A percentile compares a stretch with the other conserved stretches of the same genome.
Conservation (phyloP, 2,888 invertebrate genomes). For the Micropterix aruncella region DNA sequence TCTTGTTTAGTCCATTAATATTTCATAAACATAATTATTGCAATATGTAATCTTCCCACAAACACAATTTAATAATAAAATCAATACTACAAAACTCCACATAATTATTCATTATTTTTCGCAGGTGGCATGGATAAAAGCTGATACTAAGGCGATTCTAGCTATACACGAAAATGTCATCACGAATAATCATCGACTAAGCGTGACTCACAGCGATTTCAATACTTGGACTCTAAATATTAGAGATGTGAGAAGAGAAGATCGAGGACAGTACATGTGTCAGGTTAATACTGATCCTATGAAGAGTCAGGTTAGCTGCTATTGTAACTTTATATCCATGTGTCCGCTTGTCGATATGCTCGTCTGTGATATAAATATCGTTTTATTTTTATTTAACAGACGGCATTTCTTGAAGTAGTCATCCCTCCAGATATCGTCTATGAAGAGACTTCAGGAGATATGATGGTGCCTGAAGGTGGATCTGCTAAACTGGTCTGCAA, state of each 20-base stretch:
- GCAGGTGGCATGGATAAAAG: conserved; percentile 92
- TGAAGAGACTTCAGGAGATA: conserved; percentile 83
- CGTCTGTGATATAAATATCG: too few relatives aligned
- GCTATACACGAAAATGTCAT: conserved; percentile 90
- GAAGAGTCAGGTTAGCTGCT: conserved; percentile 88
- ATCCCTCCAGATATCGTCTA: conserved; percentile 83
- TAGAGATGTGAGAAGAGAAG: conserved; percentile 69
- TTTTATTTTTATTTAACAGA: conserved; percentile 28
- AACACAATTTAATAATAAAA: too few relatives aligned
- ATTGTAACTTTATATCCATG: too few relatives aligned
- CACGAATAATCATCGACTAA: conserved; percentile 79
- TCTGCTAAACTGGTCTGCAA: conserved; percentile 77
- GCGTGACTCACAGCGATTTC: conserved; percentile 83
- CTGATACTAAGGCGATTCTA: conserved; percentile 84
- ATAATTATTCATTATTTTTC: conserved; percentile 11
- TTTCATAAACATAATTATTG: too few relatives aligned
- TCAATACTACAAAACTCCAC: too few relatives aligned
- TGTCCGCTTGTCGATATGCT: too few relatives aligned
- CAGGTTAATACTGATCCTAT: conserved; percentile 91
- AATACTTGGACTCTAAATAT: conserved; percentile 90
- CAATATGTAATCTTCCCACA: too few relatives aligned
- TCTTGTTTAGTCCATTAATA: too few relatives aligned
- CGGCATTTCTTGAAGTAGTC: conserved; percentile 79
- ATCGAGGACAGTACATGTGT: conserved; percentile 87
- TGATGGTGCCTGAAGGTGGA: conserved; percentile 91